A percentile compares a stretch with the other conserved stretches of the same genome.
phyloP scores from a whole-genome alignment of 2,797 vertebrate species.

The Benthosema pterotum region DNA sequence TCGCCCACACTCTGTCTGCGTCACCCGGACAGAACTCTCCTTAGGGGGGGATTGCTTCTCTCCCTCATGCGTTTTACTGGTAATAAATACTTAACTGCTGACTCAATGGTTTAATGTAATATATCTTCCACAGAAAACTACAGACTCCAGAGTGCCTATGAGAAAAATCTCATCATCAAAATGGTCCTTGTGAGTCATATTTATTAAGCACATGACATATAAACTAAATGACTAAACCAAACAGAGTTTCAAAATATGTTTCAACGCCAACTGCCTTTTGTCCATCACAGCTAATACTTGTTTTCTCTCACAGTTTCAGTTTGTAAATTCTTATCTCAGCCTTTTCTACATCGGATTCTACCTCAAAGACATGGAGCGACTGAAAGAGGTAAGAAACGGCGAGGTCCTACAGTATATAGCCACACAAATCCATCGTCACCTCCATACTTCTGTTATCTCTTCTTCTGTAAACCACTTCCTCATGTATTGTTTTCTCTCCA shows the following conservation, averaged over 20 bases:
- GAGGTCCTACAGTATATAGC: not conserved
- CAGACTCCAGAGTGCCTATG: constrained; percentile 97
- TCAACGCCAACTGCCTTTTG: not conserved
- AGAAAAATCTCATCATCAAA: constrained; percentile 99
- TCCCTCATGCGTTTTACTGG: too few species aligned
- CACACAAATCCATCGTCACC: constrained; percentile 2
- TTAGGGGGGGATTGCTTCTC: too few species aligned
- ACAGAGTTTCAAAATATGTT: not conserved
- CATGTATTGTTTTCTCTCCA: constrained; percentile 38
- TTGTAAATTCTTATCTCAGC: constrained; percentile 99
- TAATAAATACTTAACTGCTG: constrained; percentile 13
- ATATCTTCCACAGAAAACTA: constrained; percentile 88
- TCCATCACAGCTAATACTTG: constrained; percentile 7
- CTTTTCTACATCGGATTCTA: constrained; percentile 99
- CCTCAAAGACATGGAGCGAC: constrained; percentile 99
- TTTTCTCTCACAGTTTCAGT: constrained; percentile 89
- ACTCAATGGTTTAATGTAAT: constrained; percentile 14
- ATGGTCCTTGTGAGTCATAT: constrained; percentile 91
- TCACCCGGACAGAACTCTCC: too few species aligned
- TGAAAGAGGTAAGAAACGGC: constrained; percentile 89
- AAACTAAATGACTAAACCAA: not conserved
- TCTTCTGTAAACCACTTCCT: constrained; percentile 19
- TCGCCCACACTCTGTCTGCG: too few species aligned
- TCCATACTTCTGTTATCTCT: not conserved
- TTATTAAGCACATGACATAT: constrained; percentile 9